Evolutionary conservation across 2,888 invertebrate genomes (phyloP), one percentile per base, ranked within the genome.

Genomic region (Microctonus hyperodae): DNA sequence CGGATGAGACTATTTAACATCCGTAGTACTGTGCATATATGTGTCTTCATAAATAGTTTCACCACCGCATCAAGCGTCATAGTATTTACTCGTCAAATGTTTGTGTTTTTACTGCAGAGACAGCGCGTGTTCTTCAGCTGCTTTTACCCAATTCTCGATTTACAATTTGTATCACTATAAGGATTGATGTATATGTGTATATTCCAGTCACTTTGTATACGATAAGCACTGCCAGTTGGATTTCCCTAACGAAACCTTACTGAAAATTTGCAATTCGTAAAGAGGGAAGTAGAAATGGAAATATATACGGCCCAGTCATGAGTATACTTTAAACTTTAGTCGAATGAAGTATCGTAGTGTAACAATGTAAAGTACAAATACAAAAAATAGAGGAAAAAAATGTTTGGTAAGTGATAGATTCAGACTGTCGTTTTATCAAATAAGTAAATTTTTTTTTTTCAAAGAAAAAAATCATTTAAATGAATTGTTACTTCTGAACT

Each of bases 11-110:
- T 65, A 72, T 69, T 69, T 67, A 40, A 55, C 64, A 59, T 67
- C 64, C 62, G 65, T 64, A 51, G 33, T 59, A 67, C 58, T 51
- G 5, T 22, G 11, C n/a, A 51, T 51, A 25, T 51, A n/a, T 51
- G n/a, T 51, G 23, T 69, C 60, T 72, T 20, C 10, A 33, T 58
- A 33, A 62, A 70, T 73, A 69, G 71, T 76, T 77, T 76, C 74
- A 74, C 78, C 76, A 73, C 78, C 75, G 81, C 79, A 82, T 82
- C 81, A 81, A 83, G 83, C 82, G 83, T 81, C 83, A 81, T 79
- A 81, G 82, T 82, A 82, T 83, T 83, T 83, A 81, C 82, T 81
- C 80, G 78, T 82, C 82, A 83, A 83, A 83, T 83, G 82, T 83
- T 83, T 83, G 83, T 80, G 82, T 82, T 83, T 83, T 83, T 83